Percentiles rank a stretch among this genome's conserved stretches.
These are phyloP conservation scores for Sphaerodactylus townsendi DNA, from an alignment of 2,113 vertebrate species.

Conservation along the genomic window DNA sequence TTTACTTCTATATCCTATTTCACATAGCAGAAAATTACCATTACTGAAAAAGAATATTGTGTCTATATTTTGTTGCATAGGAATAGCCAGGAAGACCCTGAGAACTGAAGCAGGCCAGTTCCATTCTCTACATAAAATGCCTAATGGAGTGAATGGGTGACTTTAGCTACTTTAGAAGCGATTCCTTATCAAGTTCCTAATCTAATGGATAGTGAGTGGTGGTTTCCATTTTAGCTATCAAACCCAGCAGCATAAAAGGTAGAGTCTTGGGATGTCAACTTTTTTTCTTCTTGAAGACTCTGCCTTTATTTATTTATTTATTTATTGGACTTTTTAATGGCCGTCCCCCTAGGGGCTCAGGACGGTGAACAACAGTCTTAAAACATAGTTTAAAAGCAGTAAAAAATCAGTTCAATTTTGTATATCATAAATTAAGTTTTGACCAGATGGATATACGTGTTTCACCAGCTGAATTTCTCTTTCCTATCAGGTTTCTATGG, in stretches of 20 bases:
- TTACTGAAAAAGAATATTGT: not conserved
- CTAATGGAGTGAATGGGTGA: not conserved
- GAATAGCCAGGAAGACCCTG: not conserved
- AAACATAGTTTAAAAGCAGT: no score
- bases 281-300: not conserved
- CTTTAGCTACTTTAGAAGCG: not conserved
- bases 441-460: not conserved
- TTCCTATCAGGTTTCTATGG: not conserved
- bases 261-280: not conserved
- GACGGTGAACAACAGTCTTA: no score
- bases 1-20: conserved; percentile 24
- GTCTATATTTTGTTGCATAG: not conserved
- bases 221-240: not conserved
- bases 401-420: no score
- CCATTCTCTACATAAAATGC: not conserved
- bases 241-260: not conserved
- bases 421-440: not conserved
- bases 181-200: not conserved
- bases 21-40: conserved; percentile 11
- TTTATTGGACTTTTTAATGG: no score
- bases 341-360: no score
- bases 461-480: not conserved
- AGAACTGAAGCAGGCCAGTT: not conserved
- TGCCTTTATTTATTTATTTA: no score
- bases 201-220: not conserved